Evolutionary conservation across 2,113 vertebrate species (phyloP).

Genomic region (Amblyornis subalaris): DNA sequence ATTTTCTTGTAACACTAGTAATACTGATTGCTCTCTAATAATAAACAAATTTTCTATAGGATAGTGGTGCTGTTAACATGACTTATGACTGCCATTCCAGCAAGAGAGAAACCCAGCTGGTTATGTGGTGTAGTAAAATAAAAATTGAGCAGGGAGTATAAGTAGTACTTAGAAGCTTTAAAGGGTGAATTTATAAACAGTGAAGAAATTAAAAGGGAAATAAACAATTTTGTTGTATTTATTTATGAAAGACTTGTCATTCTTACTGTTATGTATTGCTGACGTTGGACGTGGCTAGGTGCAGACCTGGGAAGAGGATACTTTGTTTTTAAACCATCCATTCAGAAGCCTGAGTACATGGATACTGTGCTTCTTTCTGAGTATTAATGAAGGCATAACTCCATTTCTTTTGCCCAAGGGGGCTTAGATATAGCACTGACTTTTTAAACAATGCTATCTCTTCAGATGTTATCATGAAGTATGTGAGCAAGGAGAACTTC

Average conservation of each 20-base stretch:
- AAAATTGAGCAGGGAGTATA: not conserved
- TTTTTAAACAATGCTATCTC: not conserved
- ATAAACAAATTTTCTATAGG: not conserved
- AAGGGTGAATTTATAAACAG: not conserved
- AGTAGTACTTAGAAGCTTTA: not conserved
- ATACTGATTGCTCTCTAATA: not conserved
- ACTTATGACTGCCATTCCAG: not conserved
- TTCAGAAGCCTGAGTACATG: not conserved
- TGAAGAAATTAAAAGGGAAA: not conserved
- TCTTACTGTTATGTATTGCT: not conserved
- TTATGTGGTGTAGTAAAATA: not conserved
- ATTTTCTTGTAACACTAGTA: not conserved
- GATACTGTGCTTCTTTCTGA: not conserved
- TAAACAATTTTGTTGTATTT: not conserved
- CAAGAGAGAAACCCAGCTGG: not conserved
- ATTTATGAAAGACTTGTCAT: not conserved
- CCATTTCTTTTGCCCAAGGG: not conserved
- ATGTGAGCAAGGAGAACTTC: not conserved
- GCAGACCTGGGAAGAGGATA: not conserved
- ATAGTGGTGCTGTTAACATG: not conserved
- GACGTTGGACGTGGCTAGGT: not conserved
- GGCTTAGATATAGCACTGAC: not conserved
- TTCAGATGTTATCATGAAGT: not conserved
- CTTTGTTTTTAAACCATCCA: not conserved
- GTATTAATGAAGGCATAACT: not conserved